phyloP scores from a whole-genome alignment of 2,113 vertebrate genomes.

The Cyphomyrus plagiostoma region DNA sequence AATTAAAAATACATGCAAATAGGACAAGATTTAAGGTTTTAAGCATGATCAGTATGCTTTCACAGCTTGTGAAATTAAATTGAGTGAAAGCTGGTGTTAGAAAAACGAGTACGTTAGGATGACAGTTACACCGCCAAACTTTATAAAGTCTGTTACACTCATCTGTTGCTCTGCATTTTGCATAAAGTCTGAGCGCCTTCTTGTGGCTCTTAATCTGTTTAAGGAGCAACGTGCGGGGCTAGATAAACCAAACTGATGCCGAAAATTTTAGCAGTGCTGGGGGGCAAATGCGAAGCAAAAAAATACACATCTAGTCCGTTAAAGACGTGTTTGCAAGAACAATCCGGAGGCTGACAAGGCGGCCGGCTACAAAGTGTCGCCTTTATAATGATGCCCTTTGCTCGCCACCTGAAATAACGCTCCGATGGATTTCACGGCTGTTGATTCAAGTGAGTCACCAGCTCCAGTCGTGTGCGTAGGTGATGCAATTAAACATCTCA shows the following conservation, averaged over 20 bases:
- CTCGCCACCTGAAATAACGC: background rate
- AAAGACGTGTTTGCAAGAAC: background rate
- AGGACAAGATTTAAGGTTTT: background rate
- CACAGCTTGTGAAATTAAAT: background rate
- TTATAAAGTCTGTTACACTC: background rate
- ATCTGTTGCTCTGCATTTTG: background rate
- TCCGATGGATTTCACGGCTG: background rate
- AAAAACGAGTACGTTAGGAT: background rate
- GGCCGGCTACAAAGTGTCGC: background rate
- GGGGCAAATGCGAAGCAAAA: background rate
- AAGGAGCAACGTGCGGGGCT: background rate
- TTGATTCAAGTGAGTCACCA: conserved; percentile 1
- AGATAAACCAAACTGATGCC: background rate
- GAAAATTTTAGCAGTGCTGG: background rate
- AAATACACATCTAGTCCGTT: background rate
- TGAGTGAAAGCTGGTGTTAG: background rate
- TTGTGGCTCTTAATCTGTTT: background rate
- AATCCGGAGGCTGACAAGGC: background rate
- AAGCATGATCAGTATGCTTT: background rate
- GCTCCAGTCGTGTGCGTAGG: background rate
- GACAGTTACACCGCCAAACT: background rate
- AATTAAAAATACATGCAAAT: background rate
- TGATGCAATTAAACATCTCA: conserved; percentile 9
- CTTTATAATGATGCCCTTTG: no score
- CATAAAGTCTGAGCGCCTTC: background rate